Evolutionary conservation across 2,797 vertebrate species (phyloP).

Genomic region (Petrocephalus sullivani): DNA sequence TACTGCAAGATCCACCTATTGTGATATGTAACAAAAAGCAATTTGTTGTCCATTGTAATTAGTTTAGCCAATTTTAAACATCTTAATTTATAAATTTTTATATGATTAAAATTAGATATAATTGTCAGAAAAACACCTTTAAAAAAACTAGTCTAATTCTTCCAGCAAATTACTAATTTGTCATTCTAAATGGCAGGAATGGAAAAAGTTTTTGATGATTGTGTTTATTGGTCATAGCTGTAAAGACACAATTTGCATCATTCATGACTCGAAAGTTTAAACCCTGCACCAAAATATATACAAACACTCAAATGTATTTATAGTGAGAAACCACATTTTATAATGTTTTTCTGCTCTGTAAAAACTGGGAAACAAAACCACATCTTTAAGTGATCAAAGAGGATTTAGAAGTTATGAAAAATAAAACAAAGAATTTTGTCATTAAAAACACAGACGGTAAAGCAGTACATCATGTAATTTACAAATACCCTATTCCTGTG

Average conservation of each 20-base stretch:
- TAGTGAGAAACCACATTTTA: constrained; percentile 20
- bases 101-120: background rate
- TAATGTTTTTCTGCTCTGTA: background rate
- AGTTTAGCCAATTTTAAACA: background rate
- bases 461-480: background rate
- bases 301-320: constrained; percentile 28
- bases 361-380: background rate
- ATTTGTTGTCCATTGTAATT: background rate
- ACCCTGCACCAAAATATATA: constrained; percentile 25
- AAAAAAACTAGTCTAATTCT: background rate
- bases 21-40: background rate
- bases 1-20: background rate
- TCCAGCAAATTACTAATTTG: background rate
- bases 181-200: background rate
- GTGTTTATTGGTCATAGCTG: constrained; percentile 35
- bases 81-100: background rate
- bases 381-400: constrained; percentile 6
- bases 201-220: constrained; percentile 16
- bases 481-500: background rate
- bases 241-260: constrained; percentile 27
- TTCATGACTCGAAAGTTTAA: constrained; percentile 19
- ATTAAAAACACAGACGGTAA: constrained; percentile 6
- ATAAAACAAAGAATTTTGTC: background rate
- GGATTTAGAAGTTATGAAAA: constrained; percentile 8
- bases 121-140: background rate